Percentiles rank a stretch among this genome's conserved stretches.
These are phyloP conservation scores for Trachelipus rathkii DNA, from an alignment of 1,140 invertebrate species.

Conservation along the genomic window DNA sequence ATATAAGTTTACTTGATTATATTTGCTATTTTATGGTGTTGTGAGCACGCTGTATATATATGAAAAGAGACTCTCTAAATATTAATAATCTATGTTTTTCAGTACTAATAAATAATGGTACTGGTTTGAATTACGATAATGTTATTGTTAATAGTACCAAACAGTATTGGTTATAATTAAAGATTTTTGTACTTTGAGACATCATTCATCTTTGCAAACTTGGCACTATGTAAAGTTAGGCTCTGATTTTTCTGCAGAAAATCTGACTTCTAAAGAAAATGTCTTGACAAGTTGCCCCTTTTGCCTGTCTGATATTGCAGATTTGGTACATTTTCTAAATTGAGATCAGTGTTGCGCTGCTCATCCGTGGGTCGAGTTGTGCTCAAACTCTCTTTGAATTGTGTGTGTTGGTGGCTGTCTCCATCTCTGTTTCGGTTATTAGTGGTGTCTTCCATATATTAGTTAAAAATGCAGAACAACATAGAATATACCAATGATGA, in stretches of 20 bases:
- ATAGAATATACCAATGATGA: constrained; percentile 47
- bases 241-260: background rate
- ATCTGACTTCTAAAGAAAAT: background rate
- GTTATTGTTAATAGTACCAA: too few species aligned
- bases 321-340: background rate
- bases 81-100: too few species aligned
- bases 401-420: constrained; percentile 27
- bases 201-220: background rate
- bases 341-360: constrained; percentile 37
- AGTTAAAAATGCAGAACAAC: constrained; percentile 17
- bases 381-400: constrained; percentile 29
- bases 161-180: too few species aligned
- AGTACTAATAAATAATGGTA: too few species aligned
- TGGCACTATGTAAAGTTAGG: background rate
- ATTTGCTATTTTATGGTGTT: too few species aligned
- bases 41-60: too few species aligned
- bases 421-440: constrained; percentile 6
- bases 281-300: constrained; percentile 2
- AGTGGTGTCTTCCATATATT: background rate
- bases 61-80: too few species aligned
- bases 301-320: background rate
- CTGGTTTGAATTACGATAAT: too few species aligned
- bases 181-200: too few species aligned
- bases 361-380: constrained; percentile 33
- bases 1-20: too few species aligned